A percentile compares a stretch with the other conserved stretches of the same genome.
Conservation (phyloP, 2,113 vertebrate species). For the Macrotus californicus region DNA sequence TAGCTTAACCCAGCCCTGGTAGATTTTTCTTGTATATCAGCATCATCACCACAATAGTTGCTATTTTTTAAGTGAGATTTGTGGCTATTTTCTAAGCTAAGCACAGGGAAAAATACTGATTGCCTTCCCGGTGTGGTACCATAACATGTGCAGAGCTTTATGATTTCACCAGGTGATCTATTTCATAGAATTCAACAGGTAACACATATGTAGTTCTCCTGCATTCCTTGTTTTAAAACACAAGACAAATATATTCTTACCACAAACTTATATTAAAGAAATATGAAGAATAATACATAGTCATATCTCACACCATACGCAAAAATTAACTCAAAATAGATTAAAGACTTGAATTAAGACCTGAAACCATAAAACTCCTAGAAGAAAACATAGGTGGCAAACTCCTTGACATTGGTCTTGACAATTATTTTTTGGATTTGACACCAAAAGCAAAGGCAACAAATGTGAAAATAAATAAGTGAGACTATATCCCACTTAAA, state of each 20-base stretch:
- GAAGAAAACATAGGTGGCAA: no score
- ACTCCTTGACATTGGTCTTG: no score
- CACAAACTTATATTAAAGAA: background rate
- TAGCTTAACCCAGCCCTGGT: background rate
- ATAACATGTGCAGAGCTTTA: background rate
- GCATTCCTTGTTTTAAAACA: background rate
- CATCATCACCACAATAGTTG: background rate
- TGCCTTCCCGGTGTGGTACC: background rate
- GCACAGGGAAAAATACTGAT: background rate
- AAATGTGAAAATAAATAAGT: background rate
- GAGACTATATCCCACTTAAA: background rate
- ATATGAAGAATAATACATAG: background rate
- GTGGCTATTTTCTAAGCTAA: slow-evolving; percentile 5
- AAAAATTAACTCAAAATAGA: no score
- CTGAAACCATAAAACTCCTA: no score
- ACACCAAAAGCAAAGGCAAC: background rate
- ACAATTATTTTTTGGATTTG: no score
- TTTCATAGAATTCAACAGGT: background rate
- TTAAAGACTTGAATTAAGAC: no score
- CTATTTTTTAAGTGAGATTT: background rate
- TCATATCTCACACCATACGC: background rate
- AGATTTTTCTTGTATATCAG: background rate
- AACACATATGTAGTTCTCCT: background rate
- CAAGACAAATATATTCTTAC: background rate
- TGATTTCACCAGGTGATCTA: background rate